These are phyloP conservation scores for Spermophilus dauricus DNA, from an alignment of 2,113 vertebrate genomes.

Conservation along the genomic window DNA sequence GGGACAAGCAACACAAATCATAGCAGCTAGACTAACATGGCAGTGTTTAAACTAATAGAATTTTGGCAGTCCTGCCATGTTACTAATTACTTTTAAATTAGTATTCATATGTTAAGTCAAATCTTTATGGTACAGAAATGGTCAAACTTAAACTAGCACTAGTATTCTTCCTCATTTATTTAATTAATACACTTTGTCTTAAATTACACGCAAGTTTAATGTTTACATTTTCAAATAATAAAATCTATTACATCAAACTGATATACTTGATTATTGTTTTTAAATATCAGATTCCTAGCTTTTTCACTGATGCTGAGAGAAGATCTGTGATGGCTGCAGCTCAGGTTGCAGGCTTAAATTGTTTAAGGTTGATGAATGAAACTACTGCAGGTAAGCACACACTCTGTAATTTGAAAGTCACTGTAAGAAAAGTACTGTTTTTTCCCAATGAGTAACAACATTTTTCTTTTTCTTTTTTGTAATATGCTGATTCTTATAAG, in stretches of 20 bases:
- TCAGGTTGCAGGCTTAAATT: conserved; percentile 97
- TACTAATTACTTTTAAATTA: conserved; percentile 25
- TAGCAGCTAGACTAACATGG: background rate
- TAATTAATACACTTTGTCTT: conserved; percentile 31
- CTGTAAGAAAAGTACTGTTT: background rate
- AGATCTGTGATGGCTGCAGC: conserved; percentile 95
- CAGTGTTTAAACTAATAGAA: conserved; percentile 26
- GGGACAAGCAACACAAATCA: background rate
- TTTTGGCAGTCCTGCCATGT: background rate
- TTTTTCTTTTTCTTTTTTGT: background rate
- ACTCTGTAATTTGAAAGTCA: background rate
- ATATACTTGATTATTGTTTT: conserved; percentile 41
- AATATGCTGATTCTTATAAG: background rate
- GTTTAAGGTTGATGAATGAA: conserved; percentile 96
- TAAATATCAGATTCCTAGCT: conserved; percentile 93
- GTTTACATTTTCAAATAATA: background rate
- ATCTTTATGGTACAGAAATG: conserved; percentile 9
- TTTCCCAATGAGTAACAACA: background rate
- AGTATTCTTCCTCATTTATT: background rate
- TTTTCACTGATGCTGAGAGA: conserved; percentile 96
- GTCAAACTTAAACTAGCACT: background rate
- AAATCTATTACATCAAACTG: background rate
- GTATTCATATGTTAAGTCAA: background rate
- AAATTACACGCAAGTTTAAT: background rate
- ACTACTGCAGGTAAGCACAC: conserved; percentile 94